phyloP scores from a whole-genome alignment of 2,797 vertebrate genomes.

The Myotis planiceps region DNA sequence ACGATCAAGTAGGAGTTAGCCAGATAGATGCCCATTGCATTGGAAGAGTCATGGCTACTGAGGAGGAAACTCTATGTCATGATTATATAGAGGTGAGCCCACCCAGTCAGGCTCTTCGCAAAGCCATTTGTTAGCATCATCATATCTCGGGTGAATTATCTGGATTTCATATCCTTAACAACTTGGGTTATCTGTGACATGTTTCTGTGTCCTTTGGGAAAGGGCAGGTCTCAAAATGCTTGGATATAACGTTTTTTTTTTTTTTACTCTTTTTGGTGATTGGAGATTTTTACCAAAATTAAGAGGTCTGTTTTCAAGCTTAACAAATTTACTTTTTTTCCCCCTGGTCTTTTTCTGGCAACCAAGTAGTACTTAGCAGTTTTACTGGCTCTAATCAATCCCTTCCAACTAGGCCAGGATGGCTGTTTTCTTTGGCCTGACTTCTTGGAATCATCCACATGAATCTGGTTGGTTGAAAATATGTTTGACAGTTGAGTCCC shows the following conservation, averaged over 20 bases:
- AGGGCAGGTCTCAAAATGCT: neutral
- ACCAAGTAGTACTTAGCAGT: constrained; percentile 4
- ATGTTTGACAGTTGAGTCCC: constrained; percentile 34
- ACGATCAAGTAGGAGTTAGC: neutral
- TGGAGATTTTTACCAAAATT: neutral
- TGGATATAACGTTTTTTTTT: neutral
- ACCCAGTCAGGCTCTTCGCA: neutral
- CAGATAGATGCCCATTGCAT: neutral
- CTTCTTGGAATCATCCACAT: constrained; percentile 39
- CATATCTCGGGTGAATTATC: neutral
- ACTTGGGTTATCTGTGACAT: neutral
- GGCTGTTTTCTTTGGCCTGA: constrained; percentile 53
- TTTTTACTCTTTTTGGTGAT: neutral
- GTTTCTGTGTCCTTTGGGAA: neutral
- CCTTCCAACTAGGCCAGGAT: constrained; percentile 28
- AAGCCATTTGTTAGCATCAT: neutral
- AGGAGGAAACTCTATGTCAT: neutral
- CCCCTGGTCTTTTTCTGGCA: neutral
- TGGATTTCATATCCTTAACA: neutral
- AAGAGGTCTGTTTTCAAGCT: neutral
- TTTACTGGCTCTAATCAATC: constrained; percentile 19
- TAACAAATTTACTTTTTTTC: neutral
- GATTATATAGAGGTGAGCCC: neutral
- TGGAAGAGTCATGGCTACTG: neutral
- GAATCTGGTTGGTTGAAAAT: constrained; percentile 57